These are phyloP conservation scores for Butastur rufipennis DNA, from an alignment of 2,113 vertebrate genomes.

Conservation along the genomic window DNA sequence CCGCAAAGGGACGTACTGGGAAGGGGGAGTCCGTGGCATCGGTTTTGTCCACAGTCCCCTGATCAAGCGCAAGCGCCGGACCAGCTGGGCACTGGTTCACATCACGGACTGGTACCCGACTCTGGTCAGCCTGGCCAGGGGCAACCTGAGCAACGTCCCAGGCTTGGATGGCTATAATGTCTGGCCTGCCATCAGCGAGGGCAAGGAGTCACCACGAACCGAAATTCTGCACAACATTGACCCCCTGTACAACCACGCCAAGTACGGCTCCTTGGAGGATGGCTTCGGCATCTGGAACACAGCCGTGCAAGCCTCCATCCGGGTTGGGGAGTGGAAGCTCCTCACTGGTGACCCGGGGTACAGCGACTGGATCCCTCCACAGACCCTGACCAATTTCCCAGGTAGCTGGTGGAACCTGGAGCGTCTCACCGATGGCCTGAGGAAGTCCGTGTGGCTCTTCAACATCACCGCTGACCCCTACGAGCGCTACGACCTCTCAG, in stretches of 20 bases:
- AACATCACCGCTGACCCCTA: conserved; percentile 93
- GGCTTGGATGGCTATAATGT: conserved; percentile 88
- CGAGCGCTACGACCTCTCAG: conserved; percentile 86
- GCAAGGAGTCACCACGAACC: conserved; percentile 83
- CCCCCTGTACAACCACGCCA: conserved; percentile 89
- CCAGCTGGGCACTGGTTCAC: conserved; percentile 88
- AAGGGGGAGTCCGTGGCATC: conserved; percentile 90
- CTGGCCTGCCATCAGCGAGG: conserved; percentile 92
- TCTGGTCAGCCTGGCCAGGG: conserved; percentile 86
- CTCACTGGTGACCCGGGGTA: conserved; percentile 94
- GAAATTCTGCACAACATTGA: conserved; percentile 98
- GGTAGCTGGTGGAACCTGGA: conserved; percentile 94
- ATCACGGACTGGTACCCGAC: conserved; percentile 99
- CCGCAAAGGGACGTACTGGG: conserved; percentile 97
- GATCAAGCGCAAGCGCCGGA: conserved; percentile 82
- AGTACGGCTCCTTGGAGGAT: conserved; percentile 82
- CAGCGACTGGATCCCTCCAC: conserved; percentile 93
- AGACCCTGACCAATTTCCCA: conserved; percentile 87
- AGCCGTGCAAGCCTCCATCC: conserved; percentile 89
- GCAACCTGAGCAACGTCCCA: conserved; percentile 77
- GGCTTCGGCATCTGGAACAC: conserved; percentile 95
- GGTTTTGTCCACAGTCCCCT: conserved; percentile 96
- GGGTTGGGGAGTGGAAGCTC: conserved; percentile 93
- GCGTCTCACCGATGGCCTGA: conserved; percentile 75
- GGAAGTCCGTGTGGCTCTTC: conserved; percentile 92